Conservation (phyloP, 2,113 vertebrate genomes). For the Thamnophis sirtalis region DNA sequence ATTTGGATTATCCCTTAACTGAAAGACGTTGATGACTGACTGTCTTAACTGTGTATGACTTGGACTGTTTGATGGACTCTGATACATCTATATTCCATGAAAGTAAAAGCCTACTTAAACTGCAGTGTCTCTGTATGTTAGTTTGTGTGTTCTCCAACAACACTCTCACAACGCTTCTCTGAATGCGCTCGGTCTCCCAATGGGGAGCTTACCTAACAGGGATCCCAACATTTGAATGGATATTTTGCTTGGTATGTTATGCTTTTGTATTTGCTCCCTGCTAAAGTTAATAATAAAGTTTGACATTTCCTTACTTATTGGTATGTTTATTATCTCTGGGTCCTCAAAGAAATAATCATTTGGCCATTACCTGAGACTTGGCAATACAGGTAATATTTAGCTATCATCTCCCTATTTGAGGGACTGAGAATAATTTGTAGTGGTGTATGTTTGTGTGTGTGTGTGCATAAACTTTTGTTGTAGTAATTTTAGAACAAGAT, state of each 20-base stretch:
- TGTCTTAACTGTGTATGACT: no score
- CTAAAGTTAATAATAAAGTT: background rate
- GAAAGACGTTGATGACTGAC: no score
- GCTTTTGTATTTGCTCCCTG: background rate
- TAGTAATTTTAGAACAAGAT: slow-evolving; percentile 12
- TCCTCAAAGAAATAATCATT: background rate
- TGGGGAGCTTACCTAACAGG: no score
- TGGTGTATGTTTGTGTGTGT: fast-evolving
- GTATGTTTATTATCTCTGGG: background rate
- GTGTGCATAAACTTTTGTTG: background rate
- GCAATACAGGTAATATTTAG: background rate
- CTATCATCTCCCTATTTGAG: background rate
- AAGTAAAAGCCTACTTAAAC: no score
- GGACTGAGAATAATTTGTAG: background rate
- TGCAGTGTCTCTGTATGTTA: no score
- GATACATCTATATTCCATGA: no score
- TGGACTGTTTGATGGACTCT: no score
- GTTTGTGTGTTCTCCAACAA: no score
- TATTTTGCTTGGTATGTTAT: background rate
- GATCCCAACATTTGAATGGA: background rate
- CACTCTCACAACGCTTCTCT: no score
- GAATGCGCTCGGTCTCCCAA: no score
- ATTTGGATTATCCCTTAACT: no score
- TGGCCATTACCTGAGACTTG: background rate
- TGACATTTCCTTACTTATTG: background rate